These are phyloP conservation scores for Halcyon badia DNA, from an alignment of 2,797 vertebrate species.

Conservation along the genomic window DNA sequence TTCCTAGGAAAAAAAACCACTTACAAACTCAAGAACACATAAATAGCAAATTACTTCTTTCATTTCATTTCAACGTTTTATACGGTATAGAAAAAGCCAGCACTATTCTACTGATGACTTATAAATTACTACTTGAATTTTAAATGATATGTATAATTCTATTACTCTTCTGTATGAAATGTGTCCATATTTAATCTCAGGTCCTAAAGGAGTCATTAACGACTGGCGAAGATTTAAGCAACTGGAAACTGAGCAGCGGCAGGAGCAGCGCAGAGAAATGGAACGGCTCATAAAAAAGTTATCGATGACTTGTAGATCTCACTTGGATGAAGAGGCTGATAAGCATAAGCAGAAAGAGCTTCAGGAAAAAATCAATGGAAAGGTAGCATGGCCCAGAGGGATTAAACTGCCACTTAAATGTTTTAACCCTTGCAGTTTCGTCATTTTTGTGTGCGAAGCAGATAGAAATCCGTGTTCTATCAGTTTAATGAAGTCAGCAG, in stretches of 20 bases:
- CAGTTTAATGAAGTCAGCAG: background rate
- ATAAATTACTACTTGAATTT: background rate
- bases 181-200: slow-evolving; percentile 59
- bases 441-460: background rate
- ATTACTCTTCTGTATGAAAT: accelerated
- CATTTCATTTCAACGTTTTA: background rate
- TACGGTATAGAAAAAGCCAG: no score
- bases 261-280: slow-evolving; percentile 96
- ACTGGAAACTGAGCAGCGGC: slow-evolving; percentile 93
- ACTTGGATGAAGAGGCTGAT: slow-evolving; percentile 91
- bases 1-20: background rate
- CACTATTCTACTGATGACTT: background rate
- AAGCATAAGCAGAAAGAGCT: slow-evolving; percentile 89
- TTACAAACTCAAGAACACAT: background rate
- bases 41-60: background rate
- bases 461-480: background rate
- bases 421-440: background rate
- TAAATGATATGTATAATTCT: background rate
- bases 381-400: slow-evolving; percentile 77
- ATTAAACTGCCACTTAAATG: background rate
- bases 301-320: slow-evolving; percentile 93
- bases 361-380: slow-evolving; percentile 92
- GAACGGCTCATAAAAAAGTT: slow-evolving; percentile 93
- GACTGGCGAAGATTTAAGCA: slow-evolving; percentile 98
- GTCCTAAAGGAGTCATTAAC: slow-evolving; percentile 97